Percentiles rank a stretch among this genome's conserved stretches.
Conservation (phyloP, 2,888 invertebrate genomes). For the Pteria penguin region DNA sequence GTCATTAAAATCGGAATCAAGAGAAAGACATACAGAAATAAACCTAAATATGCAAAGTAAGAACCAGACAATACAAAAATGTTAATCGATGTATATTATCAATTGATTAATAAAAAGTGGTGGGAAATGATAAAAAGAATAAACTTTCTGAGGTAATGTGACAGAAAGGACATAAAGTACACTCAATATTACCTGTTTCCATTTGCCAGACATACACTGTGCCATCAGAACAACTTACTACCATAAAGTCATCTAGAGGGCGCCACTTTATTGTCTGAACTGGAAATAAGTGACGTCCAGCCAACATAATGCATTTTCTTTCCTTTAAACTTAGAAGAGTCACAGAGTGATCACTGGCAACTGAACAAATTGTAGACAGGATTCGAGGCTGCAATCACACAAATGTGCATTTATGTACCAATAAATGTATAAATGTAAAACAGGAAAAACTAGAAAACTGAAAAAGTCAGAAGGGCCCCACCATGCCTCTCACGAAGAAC, state of each 20-base stretch:
- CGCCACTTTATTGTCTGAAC: constrained; percentile 97
- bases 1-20: no score
- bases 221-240: constrained; percentile 97
- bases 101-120: no score
- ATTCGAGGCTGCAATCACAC: constrained; percentile 87
- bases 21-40: not conserved
- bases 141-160: no score
- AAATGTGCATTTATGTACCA: no score
- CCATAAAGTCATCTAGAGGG: constrained; percentile 98
- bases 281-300: constrained; percentile 96
- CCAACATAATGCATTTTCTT: constrained; percentile 95
- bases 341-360: constrained; percentile 98
- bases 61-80: not conserved
- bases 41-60: not conserved
- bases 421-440: no score
- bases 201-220: constrained; percentile 99
- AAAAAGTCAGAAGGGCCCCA: no score
- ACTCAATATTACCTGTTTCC: constrained; percentile 93
- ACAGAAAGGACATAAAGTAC: no score
- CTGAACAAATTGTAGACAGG: constrained; percentile 96
- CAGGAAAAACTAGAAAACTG: no score
- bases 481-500: no score
- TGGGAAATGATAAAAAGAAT: no score
- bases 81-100: not conserved
- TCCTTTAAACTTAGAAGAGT: constrained; percentile 95